Conservation (phyloP, 2,113 vertebrate genomes). For the Sula dactylatra region DNA sequence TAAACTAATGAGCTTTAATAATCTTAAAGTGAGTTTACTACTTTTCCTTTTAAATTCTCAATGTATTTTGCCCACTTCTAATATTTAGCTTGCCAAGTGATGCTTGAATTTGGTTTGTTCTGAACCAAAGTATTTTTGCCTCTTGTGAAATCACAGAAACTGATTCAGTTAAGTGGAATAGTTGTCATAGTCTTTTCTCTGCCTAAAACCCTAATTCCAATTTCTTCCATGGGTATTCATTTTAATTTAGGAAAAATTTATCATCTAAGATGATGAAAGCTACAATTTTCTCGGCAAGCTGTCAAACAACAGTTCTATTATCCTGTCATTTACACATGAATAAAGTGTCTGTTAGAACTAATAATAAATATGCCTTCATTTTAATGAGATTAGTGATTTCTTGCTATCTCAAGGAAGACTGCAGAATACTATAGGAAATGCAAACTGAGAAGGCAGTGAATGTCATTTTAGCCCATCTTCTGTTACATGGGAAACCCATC, state of each 20-base stretch:
- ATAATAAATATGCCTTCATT: slow-evolving; percentile 59
- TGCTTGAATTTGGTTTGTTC: background rate
- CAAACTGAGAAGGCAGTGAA: background rate
- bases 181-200: slow-evolving; percentile 17
- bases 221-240: slow-evolving; percentile 21
- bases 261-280: slow-evolving; percentile 56
- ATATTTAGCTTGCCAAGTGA: background rate
- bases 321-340: slow-evolving; percentile 58
- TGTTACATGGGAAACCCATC: background rate
- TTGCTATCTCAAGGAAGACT: slow-evolving; percentile 1
- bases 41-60: background rate
- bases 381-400: background rate
- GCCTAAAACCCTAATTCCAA: background rate
- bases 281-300: slow-evolving; percentile 61
- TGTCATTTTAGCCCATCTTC: background rate
- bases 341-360: slow-evolving; percentile 54
- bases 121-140: slow-evolving; percentile 15
- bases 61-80: background rate
- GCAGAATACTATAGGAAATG: background rate
- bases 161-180: background rate
- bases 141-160: slow-evolving; percentile 1
- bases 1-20: background rate
- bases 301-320: slow-evolving; percentile 64
- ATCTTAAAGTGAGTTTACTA: background rate
- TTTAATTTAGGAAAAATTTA: slow-evolving; percentile 64